A percentile compares a stretch with the other conserved stretches of the same genome.
These are phyloP conservation scores for Machimus atricapillus DNA, from an alignment of 2,888 invertebrate species.

Conservation along the genomic window DNA sequence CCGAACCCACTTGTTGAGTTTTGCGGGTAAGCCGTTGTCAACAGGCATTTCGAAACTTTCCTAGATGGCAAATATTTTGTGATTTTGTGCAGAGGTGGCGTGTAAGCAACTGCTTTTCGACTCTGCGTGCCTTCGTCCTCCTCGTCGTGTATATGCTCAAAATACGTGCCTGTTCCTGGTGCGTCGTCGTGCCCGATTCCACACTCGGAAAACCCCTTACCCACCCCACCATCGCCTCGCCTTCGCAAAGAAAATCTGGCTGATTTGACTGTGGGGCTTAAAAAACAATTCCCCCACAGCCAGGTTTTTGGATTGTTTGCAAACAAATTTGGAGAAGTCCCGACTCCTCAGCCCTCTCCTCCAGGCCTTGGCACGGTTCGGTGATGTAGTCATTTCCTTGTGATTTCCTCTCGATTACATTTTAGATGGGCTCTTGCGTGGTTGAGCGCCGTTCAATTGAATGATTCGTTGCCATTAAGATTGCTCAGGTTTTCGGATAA, in stretches of 20 bases:
- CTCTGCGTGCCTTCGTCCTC: background rate
- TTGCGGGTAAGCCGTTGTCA: constrained; percentile 4
- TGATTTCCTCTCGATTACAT: constrained; percentile 26
- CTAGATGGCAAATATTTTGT: background rate
- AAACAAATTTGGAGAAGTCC: constrained; percentile 10
- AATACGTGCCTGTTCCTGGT: background rate
- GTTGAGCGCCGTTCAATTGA: constrained; percentile 13
- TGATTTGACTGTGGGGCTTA: constrained; percentile 11
- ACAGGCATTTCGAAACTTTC: constrained; percentile 10
- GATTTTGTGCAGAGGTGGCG: background rate
- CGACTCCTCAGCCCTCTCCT: background rate
- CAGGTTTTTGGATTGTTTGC: constrained; percentile 8
- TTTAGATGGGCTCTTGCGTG: constrained; percentile 25
- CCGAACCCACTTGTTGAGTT: background rate
- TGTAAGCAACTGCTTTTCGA: constrained; percentile 20
- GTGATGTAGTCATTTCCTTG: constrained; percentile 27
- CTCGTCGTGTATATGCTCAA: background rate
- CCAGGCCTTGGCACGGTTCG: background rate
- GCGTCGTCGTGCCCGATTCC: background rate
- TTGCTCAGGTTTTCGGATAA: background rate
- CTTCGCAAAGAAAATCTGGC: background rate
- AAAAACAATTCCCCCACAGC: constrained; percentile 12
- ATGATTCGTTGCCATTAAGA: constrained; percentile 3
- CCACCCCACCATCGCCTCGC: background rate
- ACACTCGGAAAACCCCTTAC: background rate